Evolutionary conservation across 2,888 invertebrate genomes (phyloP), one percentile per base, ranked within the genome.

Genomic region (Drosophila conformis): DNA sequence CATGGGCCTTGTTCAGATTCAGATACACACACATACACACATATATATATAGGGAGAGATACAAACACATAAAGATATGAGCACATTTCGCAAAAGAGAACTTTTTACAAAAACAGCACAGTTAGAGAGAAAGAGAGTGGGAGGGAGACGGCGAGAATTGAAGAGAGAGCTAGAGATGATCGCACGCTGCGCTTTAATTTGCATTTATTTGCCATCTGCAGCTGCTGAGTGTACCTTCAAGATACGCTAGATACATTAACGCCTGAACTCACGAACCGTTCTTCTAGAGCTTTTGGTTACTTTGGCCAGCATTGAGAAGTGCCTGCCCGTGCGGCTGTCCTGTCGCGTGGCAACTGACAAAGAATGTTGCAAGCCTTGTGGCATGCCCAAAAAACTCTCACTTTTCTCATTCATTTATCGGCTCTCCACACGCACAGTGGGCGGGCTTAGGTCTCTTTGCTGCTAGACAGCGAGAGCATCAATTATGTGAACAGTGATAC

Each of bases 301-400:
- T 57, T 64, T 48, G 13, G 21, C 7, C 27, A 56, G 63, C 68
- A 71, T 58, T 54, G 48, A 42, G 64, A 3, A 54, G 42, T 40
- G 78, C 57, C 66, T 64, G 83, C 59, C 90, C 72, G 83, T 76
- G 73, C 71, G 71, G 71, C 76, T 83, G 78, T 90, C 87, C 85
- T 90, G 84, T 78, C 82, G 84, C 78, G 62, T 80, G 74, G 80
- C 81, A 86, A 90, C 90, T 90, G 87, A 86, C 73, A 59, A 61
- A 78, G 67, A 58, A 46, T 71, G 67, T 54, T 72, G 79, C 76
- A 78, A 61, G 60, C 59, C 79, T 69, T 57, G 61, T 54, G 46
- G 63, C 52, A 57, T 59, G 49, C 53, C 57, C 18, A 35, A 57
- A 54, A 60, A 62, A 65, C 51, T 59, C 66, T 66, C 73, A 66